These are phyloP conservation scores for Physocephala rufipes DNA, from an alignment of 2,888 invertebrate species.

Conservation along the genomic window DNA sequence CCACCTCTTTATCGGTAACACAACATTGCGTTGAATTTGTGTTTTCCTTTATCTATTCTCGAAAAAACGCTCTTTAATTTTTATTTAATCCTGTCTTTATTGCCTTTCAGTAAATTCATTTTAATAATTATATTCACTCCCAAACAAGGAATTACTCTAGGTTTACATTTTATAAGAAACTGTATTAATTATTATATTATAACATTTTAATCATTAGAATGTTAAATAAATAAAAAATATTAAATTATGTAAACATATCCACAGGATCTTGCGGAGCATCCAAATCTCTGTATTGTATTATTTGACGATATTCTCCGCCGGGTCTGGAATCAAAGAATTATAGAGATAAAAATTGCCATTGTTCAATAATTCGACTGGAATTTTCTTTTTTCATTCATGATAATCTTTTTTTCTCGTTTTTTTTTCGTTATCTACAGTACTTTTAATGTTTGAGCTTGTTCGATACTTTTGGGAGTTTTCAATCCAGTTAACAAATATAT, in stretches of 20 bases:
- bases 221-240: neutral
- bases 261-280: conserved; percentile 92
- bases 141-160: conserved; percentile 12
- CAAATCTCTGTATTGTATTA: conserved; percentile 92
- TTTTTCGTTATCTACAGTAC: too few species aligned
- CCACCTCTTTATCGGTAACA: too few species aligned
- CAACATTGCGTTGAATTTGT: too few species aligned
- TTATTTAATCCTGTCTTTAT: neutral
- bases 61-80: too few species aligned
- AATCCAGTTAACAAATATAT: too few species aligned
- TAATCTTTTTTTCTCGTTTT: too few species aligned
- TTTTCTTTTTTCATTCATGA: neutral
- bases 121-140: neutral
- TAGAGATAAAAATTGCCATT: conserved; percentile 32
- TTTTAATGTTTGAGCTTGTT: too few species aligned
- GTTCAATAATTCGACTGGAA: conserved; percentile 8
- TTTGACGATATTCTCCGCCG: conserved; percentile 83
- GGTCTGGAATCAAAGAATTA: conserved; percentile 72
- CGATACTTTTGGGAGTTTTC: too few species aligned
- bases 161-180: conserved; percentile 6
- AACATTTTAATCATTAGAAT: conserved; percentile 19
- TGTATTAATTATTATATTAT: neutral
- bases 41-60: too few species aligned
- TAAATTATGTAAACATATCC: conserved; percentile 72
- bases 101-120: too few species aligned